phyloP scores from a whole-genome alignment of 2,888 invertebrate genomes.

The Eristalinus sepulchralis region DNA sequence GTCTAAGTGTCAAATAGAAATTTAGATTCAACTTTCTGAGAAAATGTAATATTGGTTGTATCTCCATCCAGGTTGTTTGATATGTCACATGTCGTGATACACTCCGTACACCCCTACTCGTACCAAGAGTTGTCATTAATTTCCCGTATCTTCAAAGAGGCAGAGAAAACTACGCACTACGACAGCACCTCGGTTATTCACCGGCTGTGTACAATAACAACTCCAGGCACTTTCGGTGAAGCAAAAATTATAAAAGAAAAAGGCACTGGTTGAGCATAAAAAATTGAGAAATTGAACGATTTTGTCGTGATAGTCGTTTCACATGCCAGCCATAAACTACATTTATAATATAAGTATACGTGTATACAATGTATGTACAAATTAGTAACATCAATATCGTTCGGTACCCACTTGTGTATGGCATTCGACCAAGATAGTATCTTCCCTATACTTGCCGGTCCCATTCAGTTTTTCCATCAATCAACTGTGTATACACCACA shows the following conservation, averaged over 20 bases:
- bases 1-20: not conserved
- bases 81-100: not conserved
- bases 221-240: not conserved
- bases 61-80: too few species aligned
- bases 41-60: too few species aligned
- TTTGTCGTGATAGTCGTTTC: constrained; percentile 1
- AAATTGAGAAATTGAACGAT: constrained; percentile 53
- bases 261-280: constrained; percentile 1
- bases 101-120: not conserved
- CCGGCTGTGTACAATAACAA: constrained; percentile 20
- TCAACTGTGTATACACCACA: constrained; percentile 18
- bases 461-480: constrained; percentile 45
- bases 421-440: not conserved
- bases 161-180: constrained; percentile 34
- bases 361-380: not conserved
- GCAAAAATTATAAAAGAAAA: constrained; percentile 23
- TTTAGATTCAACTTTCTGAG: not conserved
- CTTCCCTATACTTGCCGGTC: constrained; percentile 8
- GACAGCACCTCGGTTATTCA: not conserved
- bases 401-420: constrained; percentile 18
- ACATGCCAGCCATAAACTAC: not conserved
- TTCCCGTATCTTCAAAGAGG: constrained; percentile 28
- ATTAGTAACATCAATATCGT: constrained; percentile 7
- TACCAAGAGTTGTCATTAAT: constrained; percentile 26
- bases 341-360: not conserved